Evolutionary conservation across 2,888 invertebrate species (phyloP).

Genomic region (Lysandra coridon): DNA sequence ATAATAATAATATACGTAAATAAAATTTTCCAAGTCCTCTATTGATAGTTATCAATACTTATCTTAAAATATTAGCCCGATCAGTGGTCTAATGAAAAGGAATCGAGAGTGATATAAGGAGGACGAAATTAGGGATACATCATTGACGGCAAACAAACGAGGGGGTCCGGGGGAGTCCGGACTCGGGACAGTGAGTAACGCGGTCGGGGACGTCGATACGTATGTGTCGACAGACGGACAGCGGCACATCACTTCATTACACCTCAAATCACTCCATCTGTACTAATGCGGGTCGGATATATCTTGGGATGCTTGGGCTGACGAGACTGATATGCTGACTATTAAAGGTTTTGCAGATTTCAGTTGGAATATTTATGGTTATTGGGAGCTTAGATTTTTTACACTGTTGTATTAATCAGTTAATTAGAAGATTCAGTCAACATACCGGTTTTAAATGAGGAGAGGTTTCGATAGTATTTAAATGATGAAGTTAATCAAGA

Average conservation of each 20-base stretch:
- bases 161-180: conserved; percentile 12
- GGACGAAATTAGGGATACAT: conserved; percentile 4
- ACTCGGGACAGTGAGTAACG: conserved; percentile 50
- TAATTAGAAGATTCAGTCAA: too few species aligned
- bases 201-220: conserved; percentile 50
- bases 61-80: neutral
- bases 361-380: too few species aligned
- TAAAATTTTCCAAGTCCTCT: neutral
- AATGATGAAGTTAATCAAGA: too few species aligned
- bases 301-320: neutral
- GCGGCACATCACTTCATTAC: conserved; percentile 67
- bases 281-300: conserved; percentile 54
- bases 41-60: neutral
- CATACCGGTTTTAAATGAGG: too few species aligned
- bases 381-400: too few species aligned
- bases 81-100: neutral
- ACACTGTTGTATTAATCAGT: too few species aligned
- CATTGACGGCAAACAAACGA: conserved; percentile 24
- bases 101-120: neutral
- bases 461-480: too few species aligned
- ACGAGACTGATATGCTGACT: neutral
- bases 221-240: conserved; percentile 57
- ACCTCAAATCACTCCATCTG: conserved; percentile 56
- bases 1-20: neutral
- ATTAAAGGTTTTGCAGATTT: neutral